A percentile compares a stretch with the other conserved stretches of the same genome.
These are phyloP conservation scores for Ptychochromis oligacanthus DNA, from an alignment of 2,113 vertebrate species.

Conservation along the genomic window DNA sequence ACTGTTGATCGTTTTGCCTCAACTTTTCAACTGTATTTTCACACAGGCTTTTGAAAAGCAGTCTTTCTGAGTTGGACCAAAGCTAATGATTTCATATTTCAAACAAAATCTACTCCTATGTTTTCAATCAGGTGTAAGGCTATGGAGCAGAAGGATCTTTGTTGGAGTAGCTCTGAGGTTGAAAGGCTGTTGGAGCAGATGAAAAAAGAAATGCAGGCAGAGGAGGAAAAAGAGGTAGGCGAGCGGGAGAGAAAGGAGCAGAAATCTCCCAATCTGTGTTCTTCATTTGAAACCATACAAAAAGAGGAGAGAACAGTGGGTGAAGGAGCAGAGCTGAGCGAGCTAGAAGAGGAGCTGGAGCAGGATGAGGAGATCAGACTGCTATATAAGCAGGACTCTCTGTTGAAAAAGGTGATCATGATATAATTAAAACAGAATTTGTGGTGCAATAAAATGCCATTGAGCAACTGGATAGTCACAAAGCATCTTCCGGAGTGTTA, in stretches of 20 bases:
- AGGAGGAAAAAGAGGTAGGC: neutral
- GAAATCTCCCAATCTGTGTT: neutral
- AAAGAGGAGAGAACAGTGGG: slow-evolving; percentile 27
- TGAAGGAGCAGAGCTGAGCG: slow-evolving; percentile 56
- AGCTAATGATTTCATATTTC: too few relatives aligned
- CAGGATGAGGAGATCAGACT: slow-evolving; percentile 82
- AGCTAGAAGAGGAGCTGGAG: slow-evolving; percentile 83
- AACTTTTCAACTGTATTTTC: too few relatives aligned
- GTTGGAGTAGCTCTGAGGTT: slow-evolving; percentile 12
- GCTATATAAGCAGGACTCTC: slow-evolving; percentile 80
- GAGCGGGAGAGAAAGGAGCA: neutral
- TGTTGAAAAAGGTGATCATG: slow-evolving; percentile 84
- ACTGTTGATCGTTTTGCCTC: too few relatives aligned
- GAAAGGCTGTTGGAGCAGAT: slow-evolving; percentile 50
- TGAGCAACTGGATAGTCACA: neutral
- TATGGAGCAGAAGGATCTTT: neutral
- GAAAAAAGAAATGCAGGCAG: slow-evolving; percentile 37
- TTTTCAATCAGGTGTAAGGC: too few relatives aligned
- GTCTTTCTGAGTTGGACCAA: too few relatives aligned
- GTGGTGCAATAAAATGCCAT: neutral
- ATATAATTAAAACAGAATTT: neutral
- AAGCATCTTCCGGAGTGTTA: neutral
- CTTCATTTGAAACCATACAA: neutral
- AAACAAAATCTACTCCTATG: too few relatives aligned
- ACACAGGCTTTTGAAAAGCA: too few relatives aligned